phyloP scores from a whole-genome alignment of 2,113 vertebrate species.

The Bufo gargarizans region DNA sequence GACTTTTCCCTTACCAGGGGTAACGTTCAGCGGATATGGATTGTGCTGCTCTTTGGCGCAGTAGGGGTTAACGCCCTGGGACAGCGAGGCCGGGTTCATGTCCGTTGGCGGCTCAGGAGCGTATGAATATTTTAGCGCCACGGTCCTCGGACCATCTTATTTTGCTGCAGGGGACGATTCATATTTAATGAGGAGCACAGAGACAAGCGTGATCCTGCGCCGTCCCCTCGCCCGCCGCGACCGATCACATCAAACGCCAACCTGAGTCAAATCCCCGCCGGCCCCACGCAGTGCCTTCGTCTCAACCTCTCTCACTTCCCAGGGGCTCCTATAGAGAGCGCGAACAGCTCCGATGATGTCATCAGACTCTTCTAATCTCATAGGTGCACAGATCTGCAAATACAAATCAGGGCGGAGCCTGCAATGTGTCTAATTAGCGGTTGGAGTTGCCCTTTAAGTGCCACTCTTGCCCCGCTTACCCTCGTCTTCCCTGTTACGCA shows the following conservation, averaged over 20 bases:
- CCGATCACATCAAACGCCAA: conserved; percentile 27
- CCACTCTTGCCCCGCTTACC: not conserved
- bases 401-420: too few species aligned
- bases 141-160: conserved; percentile 58
- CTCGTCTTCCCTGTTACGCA: not conserved
- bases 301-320: not conserved
- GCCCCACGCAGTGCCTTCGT: not conserved
- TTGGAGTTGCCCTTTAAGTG: not conserved
- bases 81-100: not conserved
- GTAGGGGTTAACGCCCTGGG: not conserved
- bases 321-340: not conserved
- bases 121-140: conserved; percentile 62
- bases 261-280: not conserved
- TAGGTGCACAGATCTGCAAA: too few species aligned
- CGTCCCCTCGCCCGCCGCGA: not conserved
- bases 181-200: conserved; percentile 61
- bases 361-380: not conserved
- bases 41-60: not conserved
- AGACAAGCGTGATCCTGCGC: conserved; percentile 25
- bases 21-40: not conserved
- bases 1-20: too few species aligned
- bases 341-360: not conserved
- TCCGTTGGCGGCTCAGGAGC: not conserved
- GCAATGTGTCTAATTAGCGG: not conserved
- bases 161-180: conserved; percentile 62